Evolutionary conservation across 2,888 invertebrate genomes (phyloP).

Genomic region (Rotaria macrura): DNA sequence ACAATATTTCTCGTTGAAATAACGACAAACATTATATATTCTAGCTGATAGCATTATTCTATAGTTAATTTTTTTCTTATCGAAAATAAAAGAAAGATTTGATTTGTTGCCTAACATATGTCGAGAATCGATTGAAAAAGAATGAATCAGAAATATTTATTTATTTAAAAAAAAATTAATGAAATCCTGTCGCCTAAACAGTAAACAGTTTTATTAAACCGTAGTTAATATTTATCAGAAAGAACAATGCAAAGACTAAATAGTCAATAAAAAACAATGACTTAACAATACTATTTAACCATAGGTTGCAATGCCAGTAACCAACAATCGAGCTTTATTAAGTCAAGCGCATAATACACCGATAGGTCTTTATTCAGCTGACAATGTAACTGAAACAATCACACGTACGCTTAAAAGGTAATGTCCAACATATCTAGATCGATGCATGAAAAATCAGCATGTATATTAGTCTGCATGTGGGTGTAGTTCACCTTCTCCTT

Average conservation of each 20-base stretch:
- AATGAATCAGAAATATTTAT: no score
- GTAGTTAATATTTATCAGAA: no score
- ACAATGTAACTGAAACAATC: slow-evolving; percentile 31
- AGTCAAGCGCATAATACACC: slow-evolving; percentile 33
- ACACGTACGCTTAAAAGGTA: slow-evolving; percentile 28
- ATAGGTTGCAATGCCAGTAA: slow-evolving; percentile 28
- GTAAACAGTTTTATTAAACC: no score
- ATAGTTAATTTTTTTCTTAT: not conserved
- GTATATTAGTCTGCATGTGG: not conserved
- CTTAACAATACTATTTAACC: no score
- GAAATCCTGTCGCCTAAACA: no score
- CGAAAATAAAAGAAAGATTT: not conserved
- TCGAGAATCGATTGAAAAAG: not conserved
- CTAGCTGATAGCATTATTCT: not conserved
- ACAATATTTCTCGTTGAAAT: not conserved
- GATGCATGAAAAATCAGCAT: not conserved
- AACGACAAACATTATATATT: not conserved
- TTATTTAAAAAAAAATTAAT: no score
- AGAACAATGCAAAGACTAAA: no score
- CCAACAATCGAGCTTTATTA: slow-evolving; percentile 28
- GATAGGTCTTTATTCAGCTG: slow-evolving; percentile 30
- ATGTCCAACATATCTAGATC: not conserved
- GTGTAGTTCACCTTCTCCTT: not conserved
- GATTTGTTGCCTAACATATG: not conserved
- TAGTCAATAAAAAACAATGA: no score